Conservation (phyloP, 2,888 invertebrate species). For the Acleris holmiana region DNA sequence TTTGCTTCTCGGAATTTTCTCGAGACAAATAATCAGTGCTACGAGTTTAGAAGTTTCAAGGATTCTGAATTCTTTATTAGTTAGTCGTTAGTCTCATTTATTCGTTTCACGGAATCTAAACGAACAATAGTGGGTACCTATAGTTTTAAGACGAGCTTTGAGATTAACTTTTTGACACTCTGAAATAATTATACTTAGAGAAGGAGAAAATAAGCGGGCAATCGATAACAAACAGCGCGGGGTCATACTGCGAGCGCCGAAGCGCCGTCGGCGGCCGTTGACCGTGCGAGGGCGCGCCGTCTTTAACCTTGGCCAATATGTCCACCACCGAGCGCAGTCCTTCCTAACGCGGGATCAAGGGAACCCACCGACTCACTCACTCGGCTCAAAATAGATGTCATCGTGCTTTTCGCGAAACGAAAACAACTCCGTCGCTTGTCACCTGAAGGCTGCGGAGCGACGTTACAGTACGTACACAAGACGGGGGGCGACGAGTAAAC, state of each 20-base stretch:
- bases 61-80: too few relatives aligned
- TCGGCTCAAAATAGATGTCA: conserved; percentile 13
- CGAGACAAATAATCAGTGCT: too few relatives aligned
- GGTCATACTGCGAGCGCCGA: conserved; percentile 63
- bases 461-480: conserved; percentile 39
- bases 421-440: conserved; percentile 44
- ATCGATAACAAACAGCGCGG: conserved; percentile 74
- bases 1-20: too few relatives aligned
- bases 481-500: conserved; percentile 44
- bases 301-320: conserved; percentile 68
- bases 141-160: too few relatives aligned
- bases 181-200: neutral
- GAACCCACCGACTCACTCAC: conserved; percentile 4
- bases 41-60: too few relatives aligned
- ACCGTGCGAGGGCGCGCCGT: conserved; percentile 71
- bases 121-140: too few relatives aligned
- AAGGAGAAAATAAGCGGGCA: conserved; percentile 63
- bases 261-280: conserved; percentile 72
- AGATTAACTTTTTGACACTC: too few relatives aligned
- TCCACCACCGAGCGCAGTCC: conserved; percentile 23
- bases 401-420: conserved; percentile 36
- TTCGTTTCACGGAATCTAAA: too few relatives aligned
- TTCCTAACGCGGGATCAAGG: conserved; percentile 17
- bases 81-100: too few relatives aligned
- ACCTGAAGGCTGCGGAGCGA: conserved; percentile 37